These are phyloP conservation scores for Heliangelus exortis DNA, from an alignment of 2,797 vertebrate genomes.

Conservation along the genomic window DNA sequence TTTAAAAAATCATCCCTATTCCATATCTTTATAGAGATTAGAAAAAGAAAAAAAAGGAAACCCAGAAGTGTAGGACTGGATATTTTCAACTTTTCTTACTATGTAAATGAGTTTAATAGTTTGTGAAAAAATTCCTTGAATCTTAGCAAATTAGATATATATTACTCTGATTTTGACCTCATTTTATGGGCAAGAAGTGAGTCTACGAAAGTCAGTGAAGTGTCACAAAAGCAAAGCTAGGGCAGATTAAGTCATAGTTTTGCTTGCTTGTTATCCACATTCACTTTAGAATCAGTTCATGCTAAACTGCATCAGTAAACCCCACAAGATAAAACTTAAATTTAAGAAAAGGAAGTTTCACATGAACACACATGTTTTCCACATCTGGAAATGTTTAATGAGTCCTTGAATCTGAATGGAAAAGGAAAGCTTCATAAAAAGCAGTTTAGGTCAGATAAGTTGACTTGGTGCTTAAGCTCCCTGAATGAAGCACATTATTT, in stretches of 20 bases:
- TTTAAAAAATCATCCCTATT: not conserved
- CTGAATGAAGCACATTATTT: not conserved
- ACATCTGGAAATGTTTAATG: not conserved
- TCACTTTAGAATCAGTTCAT: not conserved
- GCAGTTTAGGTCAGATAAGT: not conserved
- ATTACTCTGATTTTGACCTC: not conserved
- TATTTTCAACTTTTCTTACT: not conserved
- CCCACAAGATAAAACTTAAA: not conserved
- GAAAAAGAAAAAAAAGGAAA: not conserved
- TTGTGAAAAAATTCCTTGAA: not conserved
- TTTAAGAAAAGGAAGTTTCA: not conserved
- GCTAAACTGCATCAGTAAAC: not conserved
- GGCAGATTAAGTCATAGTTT: not conserved
- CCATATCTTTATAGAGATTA: not conserved
- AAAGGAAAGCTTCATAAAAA: not conserved
- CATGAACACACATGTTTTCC: not conserved
- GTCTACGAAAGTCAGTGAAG: not conserved
- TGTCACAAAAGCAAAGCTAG: not conserved
- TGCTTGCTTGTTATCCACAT: not conserved
- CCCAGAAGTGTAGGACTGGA: not conserved
- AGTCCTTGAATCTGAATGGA: not conserved
- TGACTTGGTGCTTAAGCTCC: not conserved
- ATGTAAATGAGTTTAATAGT: not conserved
- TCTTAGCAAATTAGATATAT: not conserved
- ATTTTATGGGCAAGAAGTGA: not conserved